Conservation (phyloP, 1,140 invertebrate species). For the Trichonephila clavata region DNA sequence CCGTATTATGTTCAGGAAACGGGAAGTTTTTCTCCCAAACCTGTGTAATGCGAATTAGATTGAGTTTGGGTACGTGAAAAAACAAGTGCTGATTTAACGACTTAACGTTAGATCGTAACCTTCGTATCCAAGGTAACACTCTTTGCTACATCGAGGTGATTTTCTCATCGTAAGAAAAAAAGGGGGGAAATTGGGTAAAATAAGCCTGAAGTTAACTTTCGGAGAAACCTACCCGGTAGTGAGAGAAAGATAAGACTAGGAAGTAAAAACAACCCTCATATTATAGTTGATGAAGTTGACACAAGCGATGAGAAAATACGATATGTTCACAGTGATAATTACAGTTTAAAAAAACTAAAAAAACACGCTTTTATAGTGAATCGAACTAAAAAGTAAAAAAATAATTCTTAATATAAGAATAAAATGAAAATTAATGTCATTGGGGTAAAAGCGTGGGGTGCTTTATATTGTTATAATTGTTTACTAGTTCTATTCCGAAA, state of each 20-base stretch:
- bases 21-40: not conserved
- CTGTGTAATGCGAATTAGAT: not conserved
- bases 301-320: no score
- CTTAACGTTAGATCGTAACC: slow-evolving; percentile 33
- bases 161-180: not conserved
- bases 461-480: no score
- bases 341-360: no score
- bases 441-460: no score
- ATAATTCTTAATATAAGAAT: no score
- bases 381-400: no score
- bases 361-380: no score
- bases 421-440: no score
- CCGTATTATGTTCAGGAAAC: slow-evolving; percentile 23
- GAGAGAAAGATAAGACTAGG: not conserved
- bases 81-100: slow-evolving; percentile 40
- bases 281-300: no score
- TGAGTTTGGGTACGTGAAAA: not conserved
- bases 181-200: not conserved
- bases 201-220: not conserved
- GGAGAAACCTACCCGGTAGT: not conserved
- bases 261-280: no score
- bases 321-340: no score
- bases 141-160: not conserved
- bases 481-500: no score
- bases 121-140: slow-evolving; percentile 59